Evolutionary conservation across 2,888 invertebrate genomes (phyloP).

Genomic region (Eledona agricola): DNA sequence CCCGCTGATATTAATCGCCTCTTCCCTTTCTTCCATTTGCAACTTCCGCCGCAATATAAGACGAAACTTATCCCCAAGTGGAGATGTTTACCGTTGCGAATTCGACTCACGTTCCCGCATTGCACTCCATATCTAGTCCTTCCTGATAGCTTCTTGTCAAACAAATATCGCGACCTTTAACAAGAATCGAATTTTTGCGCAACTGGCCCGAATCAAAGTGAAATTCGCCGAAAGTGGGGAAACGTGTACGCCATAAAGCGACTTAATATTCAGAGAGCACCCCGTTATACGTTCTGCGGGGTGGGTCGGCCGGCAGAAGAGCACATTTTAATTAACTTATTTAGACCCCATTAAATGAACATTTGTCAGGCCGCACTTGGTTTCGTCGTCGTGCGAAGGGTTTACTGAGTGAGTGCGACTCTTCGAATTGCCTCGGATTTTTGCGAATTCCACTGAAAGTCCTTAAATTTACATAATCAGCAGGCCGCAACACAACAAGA

Average conservation of each 20-base stretch:
- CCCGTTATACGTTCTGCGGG: constrained; percentile 25
- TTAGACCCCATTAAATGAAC: constrained; percentile 44
- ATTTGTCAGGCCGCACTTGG: constrained; percentile 40
- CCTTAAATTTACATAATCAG: constrained; percentile 33
- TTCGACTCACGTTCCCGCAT: constrained; percentile 51
- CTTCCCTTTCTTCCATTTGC: constrained; percentile 47
- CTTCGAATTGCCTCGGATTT: too few relatives aligned
- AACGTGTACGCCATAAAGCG: constrained; percentile 35
- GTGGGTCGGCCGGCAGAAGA: constrained; percentile 30
- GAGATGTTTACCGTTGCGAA: constrained; percentile 51
- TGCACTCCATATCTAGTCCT: constrained; percentile 41
- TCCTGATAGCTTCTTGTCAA: constrained; percentile 46
- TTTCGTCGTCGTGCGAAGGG: too few relatives aligned
- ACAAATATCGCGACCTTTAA: constrained; percentile 46
- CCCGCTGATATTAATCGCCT: constrained; percentile 51
- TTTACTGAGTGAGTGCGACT: too few relatives aligned
- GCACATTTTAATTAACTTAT: constrained; percentile 45
- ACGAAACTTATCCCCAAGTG: constrained; percentile 47
- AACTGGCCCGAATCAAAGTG: too few relatives aligned
- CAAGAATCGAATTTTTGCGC: neutral
- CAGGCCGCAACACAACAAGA: constrained; percentile 13
- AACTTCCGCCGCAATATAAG: constrained; percentile 48
- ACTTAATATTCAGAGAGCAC: constrained; percentile 43
- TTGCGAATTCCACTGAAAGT: too few relatives aligned
- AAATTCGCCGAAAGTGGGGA: constrained; percentile 36